Base-by-base conservation (phyloP, 2,888 invertebrate species). In the Tetrapedia diversipes region DNA sequence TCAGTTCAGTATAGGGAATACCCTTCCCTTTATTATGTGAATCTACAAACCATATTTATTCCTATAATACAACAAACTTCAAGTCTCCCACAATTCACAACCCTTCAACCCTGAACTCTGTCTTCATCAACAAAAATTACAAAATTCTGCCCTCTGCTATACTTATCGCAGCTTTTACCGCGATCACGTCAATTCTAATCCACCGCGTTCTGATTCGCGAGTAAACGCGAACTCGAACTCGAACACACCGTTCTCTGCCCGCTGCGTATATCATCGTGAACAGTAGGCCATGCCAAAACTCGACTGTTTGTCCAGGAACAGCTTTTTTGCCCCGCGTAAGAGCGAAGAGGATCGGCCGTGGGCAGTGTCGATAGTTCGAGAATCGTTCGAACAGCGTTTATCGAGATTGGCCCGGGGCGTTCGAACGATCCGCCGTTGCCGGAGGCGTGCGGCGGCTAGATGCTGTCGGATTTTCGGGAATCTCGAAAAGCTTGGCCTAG, bases 391-490 rank as follows among this genome's bases (percentile, higher is more conserved):
- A 78, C 77, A 78, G 81, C 70, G 83, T 87, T 87, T 86, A 82
- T 86, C 85, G 82, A 77, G 81, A 77, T 85, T 81, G 82, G 71
- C 83, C 80, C 65, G 56, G 81, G 57, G 84, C 79, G 75, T 82
- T 82, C 72, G 74, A 74, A 82, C 84, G 78, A 77, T 78, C 70
- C 78, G 60, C 60, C 64, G 77, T 73, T n/a, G 76, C 73, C 72
- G 77, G 54, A 56, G 63, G 47, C 65, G 66, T 72, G 82, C 69
- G 79, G 80, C 64, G 73, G 80, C 71, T 82, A 77, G 59, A 79
- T 85, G 81, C 75, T 70, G 74, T 56, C 77, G 84, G 83, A 86
- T 86, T 87, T 86, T 81, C 77, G 74, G 80, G 83, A 86, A 84
- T 83, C 84, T 82, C 77, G 76, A 83, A 86, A 85, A 86, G 77